These are phyloP conservation scores for Mya arenaria DNA, from an alignment of 1,140 invertebrate genomes.

Conservation along the genomic window DNA sequence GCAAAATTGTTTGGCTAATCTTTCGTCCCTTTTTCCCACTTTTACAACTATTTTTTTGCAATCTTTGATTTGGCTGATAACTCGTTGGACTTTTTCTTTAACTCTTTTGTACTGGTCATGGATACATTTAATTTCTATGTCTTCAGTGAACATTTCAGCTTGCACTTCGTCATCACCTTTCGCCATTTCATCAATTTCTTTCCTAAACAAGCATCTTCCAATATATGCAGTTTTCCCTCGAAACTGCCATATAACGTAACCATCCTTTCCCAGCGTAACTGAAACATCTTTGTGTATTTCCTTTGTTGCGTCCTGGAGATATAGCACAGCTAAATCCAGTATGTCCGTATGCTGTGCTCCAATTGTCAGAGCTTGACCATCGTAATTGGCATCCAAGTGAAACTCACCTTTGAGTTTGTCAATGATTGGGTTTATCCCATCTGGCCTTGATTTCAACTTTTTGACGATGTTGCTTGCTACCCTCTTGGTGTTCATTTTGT, in stretches of 20 bases:
- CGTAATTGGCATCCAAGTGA: background rate
- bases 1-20: background rate
- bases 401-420: background rate
- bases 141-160: too few relatives aligned
- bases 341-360: background rate
- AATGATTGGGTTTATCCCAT: background rate
- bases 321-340: background rate
- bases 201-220: too few relatives aligned
- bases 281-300: background rate
- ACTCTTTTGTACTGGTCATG: background rate
- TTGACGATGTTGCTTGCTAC: too few relatives aligned
- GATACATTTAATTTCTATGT: too few relatives aligned
- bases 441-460: background rate
- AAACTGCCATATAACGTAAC: constrained; percentile 1
- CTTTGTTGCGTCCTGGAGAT: background rate
- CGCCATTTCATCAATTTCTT: background rate
- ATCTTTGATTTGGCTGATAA: background rate
- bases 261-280: background rate
- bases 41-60: background rate
- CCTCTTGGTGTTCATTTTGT: too few relatives aligned
- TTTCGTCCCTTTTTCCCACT: background rate
- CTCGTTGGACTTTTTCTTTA: background rate
- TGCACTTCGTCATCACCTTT: too few relatives aligned
- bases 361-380: background rate
- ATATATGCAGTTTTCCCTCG: too few relatives aligned